Conservation (phyloP, 2,888 invertebrate genomes). For the Volucella inflata region DNA sequence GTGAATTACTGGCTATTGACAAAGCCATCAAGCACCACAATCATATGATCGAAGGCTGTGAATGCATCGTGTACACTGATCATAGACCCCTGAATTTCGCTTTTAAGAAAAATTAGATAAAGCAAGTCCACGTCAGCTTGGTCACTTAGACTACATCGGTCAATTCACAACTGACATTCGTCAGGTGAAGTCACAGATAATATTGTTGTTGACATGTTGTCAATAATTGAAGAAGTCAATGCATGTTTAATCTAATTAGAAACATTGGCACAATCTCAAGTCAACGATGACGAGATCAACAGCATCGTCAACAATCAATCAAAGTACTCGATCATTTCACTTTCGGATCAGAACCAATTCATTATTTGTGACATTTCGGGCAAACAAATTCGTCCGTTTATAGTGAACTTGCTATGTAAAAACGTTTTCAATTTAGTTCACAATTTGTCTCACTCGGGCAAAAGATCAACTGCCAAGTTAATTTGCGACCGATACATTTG, state of each 20-base stretch:
- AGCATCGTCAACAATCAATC: not conserved
- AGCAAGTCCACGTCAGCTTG: conserved; percentile 40
- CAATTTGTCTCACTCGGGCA: conserved; percentile 50
- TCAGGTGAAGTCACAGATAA: conserved; percentile 68
- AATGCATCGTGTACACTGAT: conserved; percentile 71
- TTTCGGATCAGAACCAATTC: conserved; percentile 24
- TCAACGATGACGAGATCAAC: too few relatives aligned
- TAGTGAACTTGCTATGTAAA: conserved; percentile 58
- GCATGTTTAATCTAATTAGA: too few relatives aligned
- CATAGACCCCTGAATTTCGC: conserved; percentile 78
- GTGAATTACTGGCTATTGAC: conserved; percentile 79
- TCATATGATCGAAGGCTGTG: conserved; percentile 74
- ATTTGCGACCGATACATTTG: conserved; percentile 75
- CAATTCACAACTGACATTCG: conserved; percentile 71
- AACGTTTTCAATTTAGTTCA: conserved; percentile 57
- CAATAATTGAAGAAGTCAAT: too few relatives aligned
- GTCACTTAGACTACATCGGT: conserved; percentile 63
- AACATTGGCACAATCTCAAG: too few relatives aligned
- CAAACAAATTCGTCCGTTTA: conserved; percentile 55
- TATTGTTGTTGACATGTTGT: not conserved
- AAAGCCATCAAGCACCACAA: conserved; percentile 68
- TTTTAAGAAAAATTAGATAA: conserved; percentile 78
- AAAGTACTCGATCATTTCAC: conserved; percentile 8
- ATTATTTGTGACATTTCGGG: conserved; percentile 59
- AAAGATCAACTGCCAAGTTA: conserved; percentile 5